Evolutionary conservation across 1,140 invertebrate species (phyloP), one percentile per base, ranked within the genome.

Genomic region (Trichonephila clavata): DNA sequence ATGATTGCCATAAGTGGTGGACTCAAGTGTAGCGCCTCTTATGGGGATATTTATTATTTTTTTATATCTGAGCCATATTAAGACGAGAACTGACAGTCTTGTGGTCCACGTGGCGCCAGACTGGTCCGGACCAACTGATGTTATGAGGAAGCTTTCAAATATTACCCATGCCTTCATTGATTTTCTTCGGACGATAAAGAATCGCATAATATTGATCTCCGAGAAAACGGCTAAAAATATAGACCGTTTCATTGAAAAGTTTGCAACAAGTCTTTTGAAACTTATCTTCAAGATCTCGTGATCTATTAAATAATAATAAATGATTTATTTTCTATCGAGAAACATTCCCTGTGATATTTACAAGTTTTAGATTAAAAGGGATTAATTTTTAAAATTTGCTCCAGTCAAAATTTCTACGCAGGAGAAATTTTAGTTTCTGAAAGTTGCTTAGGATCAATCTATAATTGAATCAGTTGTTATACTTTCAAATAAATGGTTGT

Each of bases 71-170:
- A 68, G n/a, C n/a, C n/a, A 13, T 68, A 77, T 32, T 77, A 24
- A 77, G 71, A 32, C 32, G 71, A 77, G 32, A 14, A 8, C 71
- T 77, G 71, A 39, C 71, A 16, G 71, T 77, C 68, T 32, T 68
- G 63, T 7, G n/a, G 63, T 68, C 65, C 71, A 77, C 71, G 16
- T 7, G 71, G 71, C 71, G 71, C 71, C 71, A 77, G 71, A 77
- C 71, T 32, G 71, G 71, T 32, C 27, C 71, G 16, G 50, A 77
- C 24, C 13, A 77, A 20, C 71, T 39, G 10, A 77, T 77, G 71
- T 32, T 77, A 77, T 77, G 71, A 27, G 71, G 32, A 77, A 77
- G 71, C 71, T 77, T 77, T 77, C 32, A 39, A 16, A 71, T 71
- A 71, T 71, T 71, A 27, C 71, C 71, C 14, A 77, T 18, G 27